Conservation (phyloP, 2,113 vertebrate genomes). For the Mus musculus region DNA sequence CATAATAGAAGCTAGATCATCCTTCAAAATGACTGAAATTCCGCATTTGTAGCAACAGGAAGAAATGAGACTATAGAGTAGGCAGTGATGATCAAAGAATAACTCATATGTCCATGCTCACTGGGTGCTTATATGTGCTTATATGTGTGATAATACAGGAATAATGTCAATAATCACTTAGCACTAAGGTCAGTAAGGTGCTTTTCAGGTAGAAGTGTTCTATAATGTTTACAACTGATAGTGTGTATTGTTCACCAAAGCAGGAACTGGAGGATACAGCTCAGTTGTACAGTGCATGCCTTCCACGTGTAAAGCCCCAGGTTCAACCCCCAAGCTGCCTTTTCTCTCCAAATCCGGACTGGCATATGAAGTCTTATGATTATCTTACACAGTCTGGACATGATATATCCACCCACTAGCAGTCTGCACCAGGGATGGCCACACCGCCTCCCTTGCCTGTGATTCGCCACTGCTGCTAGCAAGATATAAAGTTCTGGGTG, state of each 20-base stretch:
- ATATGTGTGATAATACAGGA: not conserved
- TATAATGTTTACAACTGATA: not conserved
- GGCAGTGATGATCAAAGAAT: not conserved
- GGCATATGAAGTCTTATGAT: not conserved
- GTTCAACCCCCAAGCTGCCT: not conserved
- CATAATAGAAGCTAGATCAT: not conserved
- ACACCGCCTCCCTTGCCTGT: rapidly evolving
- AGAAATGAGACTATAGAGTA: not conserved
- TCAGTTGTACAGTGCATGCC: not conserved
- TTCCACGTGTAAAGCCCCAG: not conserved
- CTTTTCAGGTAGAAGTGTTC: not conserved
- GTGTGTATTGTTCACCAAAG: not conserved
- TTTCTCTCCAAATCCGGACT: not conserved
- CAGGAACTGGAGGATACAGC: not conserved
- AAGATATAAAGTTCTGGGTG: not conserved
- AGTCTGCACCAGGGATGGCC: not conserved
- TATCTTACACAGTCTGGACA: not conserved
- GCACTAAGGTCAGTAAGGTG: not conserved
- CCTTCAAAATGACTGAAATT: not conserved
- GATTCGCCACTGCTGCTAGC: not conserved
- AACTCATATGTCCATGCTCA: not conserved
- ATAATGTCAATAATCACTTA: not conserved
- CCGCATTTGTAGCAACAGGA: not conserved
- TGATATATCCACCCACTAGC: no score
- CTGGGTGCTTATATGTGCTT: not conserved